Conservation (phyloP, 1,140 invertebrate species). For the Scylla paramamosain region DNA sequence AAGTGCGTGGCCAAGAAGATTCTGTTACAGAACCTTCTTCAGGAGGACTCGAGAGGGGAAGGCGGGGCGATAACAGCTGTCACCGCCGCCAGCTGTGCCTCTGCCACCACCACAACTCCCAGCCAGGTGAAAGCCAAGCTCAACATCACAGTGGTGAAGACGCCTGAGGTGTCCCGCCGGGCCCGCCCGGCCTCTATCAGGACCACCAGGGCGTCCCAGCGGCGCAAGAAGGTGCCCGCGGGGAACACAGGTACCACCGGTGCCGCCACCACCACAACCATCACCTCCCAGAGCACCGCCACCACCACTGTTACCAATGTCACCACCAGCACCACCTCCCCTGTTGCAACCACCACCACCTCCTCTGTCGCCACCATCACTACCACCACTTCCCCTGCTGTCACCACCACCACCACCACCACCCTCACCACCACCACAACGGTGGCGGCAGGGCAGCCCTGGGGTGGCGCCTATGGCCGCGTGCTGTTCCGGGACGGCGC, state of each 20-base stretch:
- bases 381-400: background rate
- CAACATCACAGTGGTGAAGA: slow-evolving; percentile 75
- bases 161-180: slow-evolving; percentile 45
- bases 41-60: slow-evolving; percentile 21
- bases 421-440: background rate
- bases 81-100: background rate
- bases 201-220: slow-evolving; percentile 53
- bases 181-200: slow-evolving; percentile 58
- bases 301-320: background rate
- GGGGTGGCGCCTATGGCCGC: no score
- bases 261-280: background rate
- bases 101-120: slow-evolving; percentile 60
- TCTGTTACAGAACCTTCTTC: slow-evolving; percentile 36
- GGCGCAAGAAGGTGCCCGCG: background rate
- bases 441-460: background rate
- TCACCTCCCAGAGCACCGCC: background rate
- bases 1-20: slow-evolving; percentile 60
- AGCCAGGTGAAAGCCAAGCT: slow-evolving; percentile 71
- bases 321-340: slow-evolving; percentile 13
- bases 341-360: background rate
- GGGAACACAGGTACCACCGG: background rate
- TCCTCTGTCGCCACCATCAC: background rate
- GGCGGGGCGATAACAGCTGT: background rate
- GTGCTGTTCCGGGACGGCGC: slow-evolving; percentile 38
- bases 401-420: background rate